Evolutionary conservation across 1,140 invertebrate species (phyloP).

Genomic region (Ericerus pela): DNA sequence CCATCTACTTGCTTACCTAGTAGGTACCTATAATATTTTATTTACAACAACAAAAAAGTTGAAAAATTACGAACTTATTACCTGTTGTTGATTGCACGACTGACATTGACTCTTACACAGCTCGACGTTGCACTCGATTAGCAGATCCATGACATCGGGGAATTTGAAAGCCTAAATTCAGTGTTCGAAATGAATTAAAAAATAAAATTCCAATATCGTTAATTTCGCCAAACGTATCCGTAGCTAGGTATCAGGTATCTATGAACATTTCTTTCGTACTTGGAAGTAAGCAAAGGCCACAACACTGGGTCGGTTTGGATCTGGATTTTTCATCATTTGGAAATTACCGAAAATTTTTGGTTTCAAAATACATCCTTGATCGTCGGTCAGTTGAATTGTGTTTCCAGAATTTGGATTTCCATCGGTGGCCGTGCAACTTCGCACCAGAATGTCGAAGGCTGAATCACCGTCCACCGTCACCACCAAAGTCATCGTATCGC

Average conservation of each 20-base stretch:
- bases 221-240: not conserved
- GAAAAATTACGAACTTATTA: not conserved
- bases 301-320: constrained; percentile 42
- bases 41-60: too few species aligned
- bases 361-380: constrained; percentile 61
- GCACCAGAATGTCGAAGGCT: constrained; percentile 60
- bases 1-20: too few species aligned
- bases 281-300: constrained; percentile 65
- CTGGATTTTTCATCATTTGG: constrained; percentile 59
- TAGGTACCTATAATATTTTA: too few species aligned
- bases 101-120: constrained; percentile 67
- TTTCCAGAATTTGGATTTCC: constrained; percentile 36
- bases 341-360: constrained; percentile 68
- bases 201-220: not conserved
- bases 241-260: not conserved
- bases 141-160: constrained; percentile 71
- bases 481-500: constrained; percentile 66
- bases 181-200: not conserved
- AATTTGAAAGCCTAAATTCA: constrained; percentile 60
- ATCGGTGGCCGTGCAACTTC: constrained; percentile 61
- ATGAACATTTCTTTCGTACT: constrained; percentile 30
- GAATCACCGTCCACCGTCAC: constrained; percentile 64
- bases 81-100: constrained; percentile 34
- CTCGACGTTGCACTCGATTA: constrained; percentile 69
- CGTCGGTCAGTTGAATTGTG: constrained; percentile 53